phyloP scores from a whole-genome alignment of 2,113 vertebrate species.

The Cryptotis parvus region DNA sequence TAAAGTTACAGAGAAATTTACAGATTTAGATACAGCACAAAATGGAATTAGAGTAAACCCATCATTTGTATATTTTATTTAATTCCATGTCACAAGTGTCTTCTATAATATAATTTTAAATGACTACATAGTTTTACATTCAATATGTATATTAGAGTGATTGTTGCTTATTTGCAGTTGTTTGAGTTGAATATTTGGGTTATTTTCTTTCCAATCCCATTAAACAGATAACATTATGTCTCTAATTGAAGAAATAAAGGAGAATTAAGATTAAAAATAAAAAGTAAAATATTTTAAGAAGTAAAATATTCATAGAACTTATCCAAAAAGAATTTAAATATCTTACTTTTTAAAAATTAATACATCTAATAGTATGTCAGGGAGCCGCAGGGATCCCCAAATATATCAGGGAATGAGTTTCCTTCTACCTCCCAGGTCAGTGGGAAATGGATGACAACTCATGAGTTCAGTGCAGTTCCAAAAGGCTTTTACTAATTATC shows the following conservation, averaged over 20 bases:
- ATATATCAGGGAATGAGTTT: too few species aligned
- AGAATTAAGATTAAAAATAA: not conserved
- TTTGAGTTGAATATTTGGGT: not conserved
- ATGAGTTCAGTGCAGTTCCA: too few species aligned
- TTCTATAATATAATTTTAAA: not conserved
- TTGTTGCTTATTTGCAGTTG: not conserved
- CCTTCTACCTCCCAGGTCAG: too few species aligned
- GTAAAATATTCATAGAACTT: not conserved
- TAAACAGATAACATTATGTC: not conserved
- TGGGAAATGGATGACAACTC: too few species aligned
- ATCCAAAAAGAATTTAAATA: not conserved
- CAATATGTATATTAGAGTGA: not conserved
- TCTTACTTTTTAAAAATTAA: slow-evolving; percentile 21
- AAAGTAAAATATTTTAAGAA: not conserved
- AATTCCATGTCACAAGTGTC: not conserved
- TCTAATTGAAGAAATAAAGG: not conserved
- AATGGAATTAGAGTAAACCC: not conserved
- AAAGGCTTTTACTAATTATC: too few species aligned
- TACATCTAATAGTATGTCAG: not conserved
- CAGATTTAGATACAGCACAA: too few species aligned
- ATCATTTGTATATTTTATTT: not conserved
- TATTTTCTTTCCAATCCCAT: not conserved
- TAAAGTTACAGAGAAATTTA: not conserved
- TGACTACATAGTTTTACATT: not conserved
- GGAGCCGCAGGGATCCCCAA: too few species aligned